These are phyloP conservation scores for Lepus timidus DNA, from an alignment of 2,113 vertebrate genomes.

Conservation along the genomic window DNA sequence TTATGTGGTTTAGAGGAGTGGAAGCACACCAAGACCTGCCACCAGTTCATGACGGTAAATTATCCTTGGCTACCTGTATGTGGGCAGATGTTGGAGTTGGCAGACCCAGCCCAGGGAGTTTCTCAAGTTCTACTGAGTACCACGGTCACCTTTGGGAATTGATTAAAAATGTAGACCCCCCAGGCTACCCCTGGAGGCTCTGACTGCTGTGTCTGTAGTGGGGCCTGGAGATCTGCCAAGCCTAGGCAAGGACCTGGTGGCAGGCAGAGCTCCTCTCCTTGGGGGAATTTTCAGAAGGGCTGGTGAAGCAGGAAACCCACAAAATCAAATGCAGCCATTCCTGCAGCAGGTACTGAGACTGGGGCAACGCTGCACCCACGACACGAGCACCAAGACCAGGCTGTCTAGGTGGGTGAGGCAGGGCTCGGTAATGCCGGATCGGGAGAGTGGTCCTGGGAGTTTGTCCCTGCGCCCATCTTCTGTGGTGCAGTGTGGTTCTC, in stretches of 20 bases:
- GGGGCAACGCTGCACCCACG: neutral
- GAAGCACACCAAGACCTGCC: neutral
- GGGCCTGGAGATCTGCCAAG: neutral
- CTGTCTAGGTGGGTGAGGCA: no score
- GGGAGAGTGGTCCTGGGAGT: neutral
- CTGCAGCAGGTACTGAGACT: neutral
- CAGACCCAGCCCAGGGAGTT: neutral
- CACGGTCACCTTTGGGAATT: neutral
- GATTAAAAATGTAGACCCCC: neutral
- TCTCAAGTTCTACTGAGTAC: slow-evolving; percentile 19
- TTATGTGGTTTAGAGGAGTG: neutral
- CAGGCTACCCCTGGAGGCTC: neutral
- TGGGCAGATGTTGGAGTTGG: neutral
- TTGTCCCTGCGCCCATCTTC: neutral
- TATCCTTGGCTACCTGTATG: neutral
- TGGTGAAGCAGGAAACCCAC: neutral
- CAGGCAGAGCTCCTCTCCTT: neutral
- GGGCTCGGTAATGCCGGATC: neutral
- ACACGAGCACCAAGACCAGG: neutral
- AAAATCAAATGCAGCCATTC: neutral
- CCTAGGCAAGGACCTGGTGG: neutral
- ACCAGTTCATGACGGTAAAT: neutral
- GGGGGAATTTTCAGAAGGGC: neutral
- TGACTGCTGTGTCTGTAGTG: neutral
- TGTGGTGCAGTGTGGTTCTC: neutral